A percentile compares a stretch with the other conserved stretches of the same genome.
Evolutionary conservation across 2,797 vertebrate species (phyloP).

Genomic region (Catostomus latipinnis): DNA sequence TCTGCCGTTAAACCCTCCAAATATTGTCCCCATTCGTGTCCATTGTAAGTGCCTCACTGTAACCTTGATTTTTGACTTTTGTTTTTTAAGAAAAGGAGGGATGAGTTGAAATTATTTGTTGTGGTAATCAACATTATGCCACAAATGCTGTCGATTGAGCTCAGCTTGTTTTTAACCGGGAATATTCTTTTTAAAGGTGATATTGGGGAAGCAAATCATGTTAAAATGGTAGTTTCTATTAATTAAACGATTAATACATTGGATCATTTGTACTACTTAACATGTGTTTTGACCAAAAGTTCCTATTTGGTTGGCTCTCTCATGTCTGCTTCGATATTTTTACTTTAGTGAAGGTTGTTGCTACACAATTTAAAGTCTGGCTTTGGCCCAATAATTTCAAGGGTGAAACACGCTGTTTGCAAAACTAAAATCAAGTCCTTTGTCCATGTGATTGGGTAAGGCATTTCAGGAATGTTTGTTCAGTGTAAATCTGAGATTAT

Average conservation of each 20-base stretch:
- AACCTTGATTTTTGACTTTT: too few species aligned
- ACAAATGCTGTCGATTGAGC: too few species aligned
- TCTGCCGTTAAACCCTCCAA: too few species aligned
- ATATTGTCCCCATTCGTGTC: too few species aligned
- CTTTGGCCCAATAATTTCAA: constrained; percentile 31
- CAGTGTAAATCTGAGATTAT: background rate
- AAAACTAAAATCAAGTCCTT: constrained; percentile 40
- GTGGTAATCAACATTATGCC: too few species aligned
- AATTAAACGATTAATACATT: background rate
- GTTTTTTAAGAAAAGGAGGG: too few species aligned
- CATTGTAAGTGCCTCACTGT: too few species aligned
- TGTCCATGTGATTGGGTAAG: constrained; percentile 1
- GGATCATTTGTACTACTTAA: background rate
- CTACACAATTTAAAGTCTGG: background rate
- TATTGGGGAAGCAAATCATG: too few species aligned
- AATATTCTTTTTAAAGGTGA: too few species aligned
- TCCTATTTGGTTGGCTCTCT: background rate
- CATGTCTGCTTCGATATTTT: background rate
- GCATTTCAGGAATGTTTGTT: background rate
- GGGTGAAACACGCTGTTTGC: constrained; percentile 28
- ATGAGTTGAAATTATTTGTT: too few species aligned
- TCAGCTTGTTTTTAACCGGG: too few species aligned
- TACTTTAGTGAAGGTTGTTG: constrained; percentile 2
- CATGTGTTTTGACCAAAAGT: too few species aligned
- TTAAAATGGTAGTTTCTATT: background rate